Base-by-base conservation (phyloP, 1,140 invertebrate genomes). In the Marisa cornuarietis region DNA sequence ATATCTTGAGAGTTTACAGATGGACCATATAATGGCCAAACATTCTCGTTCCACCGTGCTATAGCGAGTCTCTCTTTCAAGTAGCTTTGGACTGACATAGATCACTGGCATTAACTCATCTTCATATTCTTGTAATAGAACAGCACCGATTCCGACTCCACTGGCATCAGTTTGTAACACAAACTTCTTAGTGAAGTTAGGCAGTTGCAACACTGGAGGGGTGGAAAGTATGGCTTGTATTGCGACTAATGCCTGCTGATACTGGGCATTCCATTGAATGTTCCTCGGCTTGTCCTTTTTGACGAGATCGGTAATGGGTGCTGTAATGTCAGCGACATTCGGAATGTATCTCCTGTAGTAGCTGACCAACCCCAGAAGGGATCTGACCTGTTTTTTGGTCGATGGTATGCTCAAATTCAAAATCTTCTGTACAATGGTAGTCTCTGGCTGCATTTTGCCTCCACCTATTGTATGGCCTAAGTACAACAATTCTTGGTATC, bases 1-100 rank as follows among this genome's bases (percentile, higher is more conserved):
- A 83, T 91, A 93, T 22, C 82, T 82, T 22, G 87, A 68, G 78
- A 92, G 92, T 71, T 91, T 90, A 61, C 88, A 74, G 14, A 91
- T 78, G 10, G 87, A 85, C 83, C 83, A 92, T 20, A 92, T 85
- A 13, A 92, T 79, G 16, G 90, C 91, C 54, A 91, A 78, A 71
- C 83, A 85, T 82, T 92, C 91, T 73, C 83, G 85, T 79, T 93
- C 92, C 18, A 88, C 90, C 0, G 87, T 89, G 1, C 85, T 85
- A 79, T 92, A 91, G 20, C 80, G 81, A 31, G 52, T 63, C 65
- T 87, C 83, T 18, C 74, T 52, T 18, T 49, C 14, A 4, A 72
- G 42, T 16, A 87, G 62, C 31, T 84, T 85, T 66, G 77, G 83
- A 61, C 80, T 82, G 1, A 76, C 76, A 75, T 82, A 89, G 6